Percentiles rank a stretch among this genome's conserved stretches.
Evolutionary conservation across 2,113 vertebrate genomes (phyloP).

Genomic region (Amazona guildingii): DNA sequence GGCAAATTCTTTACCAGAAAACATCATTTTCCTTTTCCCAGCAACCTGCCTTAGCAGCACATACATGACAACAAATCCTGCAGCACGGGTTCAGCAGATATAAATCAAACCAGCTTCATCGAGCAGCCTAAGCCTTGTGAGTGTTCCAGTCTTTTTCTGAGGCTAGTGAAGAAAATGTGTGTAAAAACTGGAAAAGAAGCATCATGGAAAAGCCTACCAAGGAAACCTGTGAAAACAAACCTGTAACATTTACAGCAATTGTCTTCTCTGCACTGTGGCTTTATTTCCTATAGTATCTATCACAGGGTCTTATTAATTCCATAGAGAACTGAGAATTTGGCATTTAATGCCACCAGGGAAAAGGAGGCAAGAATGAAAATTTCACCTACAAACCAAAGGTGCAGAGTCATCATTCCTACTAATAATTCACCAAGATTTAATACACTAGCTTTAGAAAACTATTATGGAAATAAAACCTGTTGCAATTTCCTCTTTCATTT

Average conservation of each 20-base stretch:
- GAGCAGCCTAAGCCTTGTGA: not conserved
- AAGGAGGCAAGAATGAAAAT: constrained; percentile 47
- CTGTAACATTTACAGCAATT: not conserved
- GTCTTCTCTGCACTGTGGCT: not conserved
- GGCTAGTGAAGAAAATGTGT: not conserved
- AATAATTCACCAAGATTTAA: constrained; percentile 59
- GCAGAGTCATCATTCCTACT: constrained; percentile 28
- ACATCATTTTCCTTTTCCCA: not conserved
- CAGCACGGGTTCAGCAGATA: not conserved
- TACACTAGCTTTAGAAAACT: constrained; percentile 47
- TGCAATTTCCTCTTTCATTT: constrained; percentile 45
- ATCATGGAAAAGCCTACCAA: not conserved
- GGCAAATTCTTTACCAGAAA: constrained; percentile 6
- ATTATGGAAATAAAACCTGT: constrained; percentile 36
- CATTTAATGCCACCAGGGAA: constrained; percentile 39
- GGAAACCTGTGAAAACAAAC: not conserved
- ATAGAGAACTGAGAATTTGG: not conserved
- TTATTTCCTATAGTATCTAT: constrained; percentile 38
- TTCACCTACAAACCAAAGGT: constrained; percentile 60
- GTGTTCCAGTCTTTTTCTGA: not conserved
- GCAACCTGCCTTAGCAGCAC: not conserved
- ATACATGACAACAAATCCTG: not conserved
- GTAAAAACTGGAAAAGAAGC: not conserved
- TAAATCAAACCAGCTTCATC: not conserved
- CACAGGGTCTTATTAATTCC: constrained; percentile 30